phyloP scores from a whole-genome alignment of 2,888 invertebrate species.

The Taenaris catops region DNA sequence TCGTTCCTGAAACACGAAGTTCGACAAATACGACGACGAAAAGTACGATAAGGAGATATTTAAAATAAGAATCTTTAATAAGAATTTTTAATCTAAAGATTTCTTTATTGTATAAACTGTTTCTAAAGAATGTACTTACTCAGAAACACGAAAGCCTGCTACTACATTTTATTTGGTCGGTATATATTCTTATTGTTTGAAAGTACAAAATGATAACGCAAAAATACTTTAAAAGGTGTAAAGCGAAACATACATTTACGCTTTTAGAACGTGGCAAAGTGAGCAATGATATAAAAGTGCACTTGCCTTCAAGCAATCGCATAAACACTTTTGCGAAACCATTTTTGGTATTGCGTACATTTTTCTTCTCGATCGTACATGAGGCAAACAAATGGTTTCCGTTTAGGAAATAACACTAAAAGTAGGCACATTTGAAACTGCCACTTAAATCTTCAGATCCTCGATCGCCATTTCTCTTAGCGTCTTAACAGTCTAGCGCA shows the following conservation, averaged over 20 bases:
- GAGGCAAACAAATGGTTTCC: slow-evolving; percentile 74
- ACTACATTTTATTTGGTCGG: no score
- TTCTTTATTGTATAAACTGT: no score
- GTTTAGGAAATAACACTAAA: slow-evolving; percentile 77
- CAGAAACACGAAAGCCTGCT: no score
- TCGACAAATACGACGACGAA: no score
- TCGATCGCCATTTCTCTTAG: slow-evolving; percentile 73
- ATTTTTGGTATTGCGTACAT: slow-evolving; percentile 49
- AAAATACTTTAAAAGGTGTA: slow-evolving; percentile 12
- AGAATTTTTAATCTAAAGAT: no score
- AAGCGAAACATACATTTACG: slow-evolving; percentile 15
- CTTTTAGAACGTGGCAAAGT: slow-evolving; percentile 24
- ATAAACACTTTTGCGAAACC: slow-evolving; percentile 48
- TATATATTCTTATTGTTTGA: slow-evolving; percentile 4
- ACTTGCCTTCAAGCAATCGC: slow-evolving; percentile 34
- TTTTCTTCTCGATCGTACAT: slow-evolving; percentile 61
- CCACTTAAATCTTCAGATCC: slow-evolving; percentile 75
- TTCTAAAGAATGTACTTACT: no score
- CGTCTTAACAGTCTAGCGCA: slow-evolving; percentile 52
- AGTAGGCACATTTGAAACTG: slow-evolving; percentile 77
- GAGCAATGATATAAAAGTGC: slow-evolving; percentile 35
- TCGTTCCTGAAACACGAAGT: no score
- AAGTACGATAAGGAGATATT: no score
- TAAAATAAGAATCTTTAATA: no score
- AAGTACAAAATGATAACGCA: slow-evolving; percentile 9